Base-by-base conservation (phyloP, 2,888 invertebrate genomes). In the Steinernema hermaphroditum region DNA sequence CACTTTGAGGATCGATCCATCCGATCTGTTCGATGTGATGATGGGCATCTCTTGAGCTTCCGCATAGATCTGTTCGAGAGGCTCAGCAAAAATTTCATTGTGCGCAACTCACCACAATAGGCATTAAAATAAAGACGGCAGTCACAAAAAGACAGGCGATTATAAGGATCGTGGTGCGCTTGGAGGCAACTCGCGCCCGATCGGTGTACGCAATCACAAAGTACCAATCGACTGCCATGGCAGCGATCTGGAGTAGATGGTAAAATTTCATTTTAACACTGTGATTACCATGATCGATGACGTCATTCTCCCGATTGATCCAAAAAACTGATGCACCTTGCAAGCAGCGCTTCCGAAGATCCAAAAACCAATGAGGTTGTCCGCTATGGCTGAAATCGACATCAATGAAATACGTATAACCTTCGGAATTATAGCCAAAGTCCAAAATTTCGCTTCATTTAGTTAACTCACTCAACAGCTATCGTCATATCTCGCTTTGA, bases 311-410 rank as follows among this genome's bases (percentile, higher is more conserved):
- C 76, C 76, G 27, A 76, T 57, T 34, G 72, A 71, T 29, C 70
- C 75, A 44, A 69, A 77, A 9, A 77, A 44, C 24, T 79, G 78
- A 37, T 77, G 78, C 6, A 77, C 32, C 46, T 77, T 77, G 69
- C 77, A 77, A 16, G 73, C 74, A 2, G 54, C 49, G 16, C 72
- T 79, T 54, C 78, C 78, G 49, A 77, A 77, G 14, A 77, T 77
- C 77, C 77, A 77, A 57, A 77, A 77, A 2, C 77, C 77, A 37
- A 77, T 77, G 34, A 77, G 68, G 37, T 72, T 76, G n/a, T 77
- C 77, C 62, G 70, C 71, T n/a, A 77, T 77, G 12, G 77, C 78
- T 78, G 34, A 70, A 75, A 50, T 4, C 12, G 8, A 14, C 43
- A 41, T 41, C 16, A 41, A 14, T 41, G 43, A 41, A 41, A 41